These are phyloP conservation scores for Anguilla rostrata DNA, from an alignment of 2,113 vertebrate genomes.

Conservation along the genomic window DNA sequence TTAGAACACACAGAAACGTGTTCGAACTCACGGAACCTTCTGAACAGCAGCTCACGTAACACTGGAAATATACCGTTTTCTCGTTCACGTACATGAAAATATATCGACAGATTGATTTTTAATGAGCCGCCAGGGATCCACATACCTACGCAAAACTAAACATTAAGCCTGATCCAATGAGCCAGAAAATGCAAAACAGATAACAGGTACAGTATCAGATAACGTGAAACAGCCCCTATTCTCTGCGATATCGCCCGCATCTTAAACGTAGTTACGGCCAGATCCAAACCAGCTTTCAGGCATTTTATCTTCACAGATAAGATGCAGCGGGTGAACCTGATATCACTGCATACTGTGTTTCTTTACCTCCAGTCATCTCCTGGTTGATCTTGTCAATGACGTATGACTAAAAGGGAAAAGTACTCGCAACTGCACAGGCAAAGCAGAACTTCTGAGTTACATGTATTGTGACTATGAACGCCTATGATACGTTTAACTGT, in stretches of 20 bases:
- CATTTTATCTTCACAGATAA: background rate
- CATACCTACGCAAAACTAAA: background rate
- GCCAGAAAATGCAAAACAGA: background rate
- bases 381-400: background rate
- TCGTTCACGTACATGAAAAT: background rate
- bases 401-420: background rate
- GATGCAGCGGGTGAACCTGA: background rate
- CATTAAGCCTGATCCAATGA: background rate
- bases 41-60: background rate
- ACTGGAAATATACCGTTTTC: background rate
- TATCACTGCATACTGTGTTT: background rate
- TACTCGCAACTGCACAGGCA: background rate
- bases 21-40: background rate
- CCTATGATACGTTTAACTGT: background rate
- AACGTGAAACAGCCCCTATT: background rate
- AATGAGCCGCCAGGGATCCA: background rate
- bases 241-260: background rate
- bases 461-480: background rate
- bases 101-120: too few relatives aligned
- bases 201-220: background rate
- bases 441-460: background rate
- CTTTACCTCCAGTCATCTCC: background rate
- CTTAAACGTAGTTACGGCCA: background rate
- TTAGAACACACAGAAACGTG: too few relatives aligned
- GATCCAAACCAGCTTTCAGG: background rate